phyloP scores from a whole-genome alignment of 2,113 vertebrate genomes.

The Aptenodytes forsteri region DNA sequence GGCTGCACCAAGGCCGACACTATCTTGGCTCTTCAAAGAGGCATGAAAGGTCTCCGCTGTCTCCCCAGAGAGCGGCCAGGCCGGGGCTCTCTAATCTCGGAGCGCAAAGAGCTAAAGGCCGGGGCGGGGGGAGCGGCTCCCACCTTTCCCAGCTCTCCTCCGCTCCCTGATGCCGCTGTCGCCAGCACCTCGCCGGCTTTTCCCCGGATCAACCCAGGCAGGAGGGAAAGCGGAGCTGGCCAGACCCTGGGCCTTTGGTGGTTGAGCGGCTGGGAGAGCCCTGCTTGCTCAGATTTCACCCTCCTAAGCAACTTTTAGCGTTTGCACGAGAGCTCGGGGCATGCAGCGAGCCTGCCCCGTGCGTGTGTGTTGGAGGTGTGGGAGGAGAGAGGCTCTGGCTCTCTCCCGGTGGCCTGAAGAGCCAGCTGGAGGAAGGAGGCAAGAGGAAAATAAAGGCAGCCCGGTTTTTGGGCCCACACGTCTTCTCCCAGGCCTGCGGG shows the following conservation, averaged over 20 bases:
- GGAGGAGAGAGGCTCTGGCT: conserved; percentile 22
- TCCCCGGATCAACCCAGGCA: not conserved
- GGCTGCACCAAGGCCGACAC: not conserved
- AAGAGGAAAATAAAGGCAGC: not conserved
- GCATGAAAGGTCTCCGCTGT: conserved; percentile 14
- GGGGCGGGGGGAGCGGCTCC: not conserved
- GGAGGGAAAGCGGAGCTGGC: not conserved
- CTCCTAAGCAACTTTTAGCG: conserved; percentile 36
- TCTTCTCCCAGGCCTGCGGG: not conserved
- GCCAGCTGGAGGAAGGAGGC: conserved; percentile 38
- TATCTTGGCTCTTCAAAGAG: conserved; percentile 64
- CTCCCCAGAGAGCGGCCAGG: not conserved
- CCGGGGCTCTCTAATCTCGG: conserved; percentile 2
- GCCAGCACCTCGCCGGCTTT: not conserved
- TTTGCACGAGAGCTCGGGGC: not conserved
- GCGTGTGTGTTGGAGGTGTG: not conserved
- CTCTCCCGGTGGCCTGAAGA: conserved; percentile 20
- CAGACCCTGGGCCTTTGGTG: not conserved
- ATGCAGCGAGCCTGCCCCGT: not conserved
- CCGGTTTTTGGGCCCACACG: not conserved
- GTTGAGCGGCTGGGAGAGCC: not conserved
- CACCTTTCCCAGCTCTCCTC: not conserved
- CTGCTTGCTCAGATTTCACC: not conserved
- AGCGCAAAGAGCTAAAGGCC: not conserved
- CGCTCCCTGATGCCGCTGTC: not conserved